Conservation (phyloP, 2,113 vertebrate species). For the Nematolebias whitei region DNA sequence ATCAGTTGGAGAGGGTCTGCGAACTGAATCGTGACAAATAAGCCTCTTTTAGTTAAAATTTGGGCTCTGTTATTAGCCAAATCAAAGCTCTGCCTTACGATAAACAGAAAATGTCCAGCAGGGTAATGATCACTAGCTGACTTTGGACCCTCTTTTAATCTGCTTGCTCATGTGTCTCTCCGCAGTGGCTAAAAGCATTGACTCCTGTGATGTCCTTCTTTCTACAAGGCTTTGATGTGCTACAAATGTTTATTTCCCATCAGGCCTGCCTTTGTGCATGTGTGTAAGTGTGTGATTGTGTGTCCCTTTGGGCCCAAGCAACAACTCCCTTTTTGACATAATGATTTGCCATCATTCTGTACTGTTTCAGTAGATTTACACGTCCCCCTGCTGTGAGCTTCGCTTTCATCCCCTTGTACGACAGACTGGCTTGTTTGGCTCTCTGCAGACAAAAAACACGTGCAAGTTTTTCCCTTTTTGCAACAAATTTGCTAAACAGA, state of each 20-base stretch:
- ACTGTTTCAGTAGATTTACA: slow-evolving; percentile 57
- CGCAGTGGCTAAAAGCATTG: slow-evolving; percentile 32
- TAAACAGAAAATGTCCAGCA: slow-evolving; percentile 13
- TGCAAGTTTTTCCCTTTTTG: background rate
- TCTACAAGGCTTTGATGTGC: slow-evolving; percentile 50
- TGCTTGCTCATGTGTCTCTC: slow-evolving; percentile 43
- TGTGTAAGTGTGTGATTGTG: slow-evolving; percentile 3
- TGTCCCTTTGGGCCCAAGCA: slow-evolving; percentile 36
- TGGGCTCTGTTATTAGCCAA: slow-evolving; percentile 15
- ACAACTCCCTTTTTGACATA: slow-evolving; percentile 58
- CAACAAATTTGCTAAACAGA: background rate
- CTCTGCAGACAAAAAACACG: slow-evolving; percentile 18
- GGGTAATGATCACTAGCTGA: slow-evolving; percentile 43
- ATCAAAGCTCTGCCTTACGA: slow-evolving; percentile 12
- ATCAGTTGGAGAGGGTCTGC: background rate
- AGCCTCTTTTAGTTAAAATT: background rate
- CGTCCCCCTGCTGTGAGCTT: slow-evolving; percentile 31
- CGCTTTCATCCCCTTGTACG: slow-evolving; percentile 32
- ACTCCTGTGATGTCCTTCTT: slow-evolving; percentile 31
- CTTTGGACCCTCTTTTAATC: slow-evolving; percentile 57
- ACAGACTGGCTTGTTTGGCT: slow-evolving; percentile 22
- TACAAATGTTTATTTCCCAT: slow-evolving; percentile 47
- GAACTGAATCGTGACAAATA: background rate
- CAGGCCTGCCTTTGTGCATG: slow-evolving; percentile 9
- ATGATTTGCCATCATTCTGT: slow-evolving; percentile 57